A percentile compares a stretch with the other conserved stretches of the same genome.
Evolutionary conservation across 2,888 invertebrate genomes (phyloP).

Genomic region (Euspilapteryx auroguttella): DNA sequence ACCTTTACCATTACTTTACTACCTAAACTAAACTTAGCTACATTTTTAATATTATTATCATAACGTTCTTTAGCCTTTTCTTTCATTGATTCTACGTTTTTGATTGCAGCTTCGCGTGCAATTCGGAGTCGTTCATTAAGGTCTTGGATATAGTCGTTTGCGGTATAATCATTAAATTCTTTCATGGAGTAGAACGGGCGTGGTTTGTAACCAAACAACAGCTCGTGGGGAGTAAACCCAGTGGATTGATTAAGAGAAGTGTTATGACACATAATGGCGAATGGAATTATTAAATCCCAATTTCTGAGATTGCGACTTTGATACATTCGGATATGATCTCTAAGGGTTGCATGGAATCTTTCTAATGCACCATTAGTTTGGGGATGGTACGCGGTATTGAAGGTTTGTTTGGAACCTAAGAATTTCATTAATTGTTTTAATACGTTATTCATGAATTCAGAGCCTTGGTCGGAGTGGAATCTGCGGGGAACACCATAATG

Average conservation of each 20-base stretch:
- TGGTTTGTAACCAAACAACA: slow-evolving; percentile 16
- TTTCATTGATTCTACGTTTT: slow-evolving; percentile 13
- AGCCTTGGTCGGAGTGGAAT: slow-evolving; percentile 18
- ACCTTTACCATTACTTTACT: no score
- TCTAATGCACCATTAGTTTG: slow-evolving; percentile 16
- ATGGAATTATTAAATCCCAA: no score
- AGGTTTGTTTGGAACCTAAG: slow-evolving; percentile 13
- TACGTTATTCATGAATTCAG: slow-evolving; percentile 14
- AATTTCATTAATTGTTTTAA: slow-evolving; percentile 17
- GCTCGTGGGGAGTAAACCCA: slow-evolving; percentile 14
- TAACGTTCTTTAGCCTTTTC: slow-evolving; percentile 17
- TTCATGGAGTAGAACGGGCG: slow-evolving; percentile 13
- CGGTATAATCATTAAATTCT: slow-evolving; percentile 13
- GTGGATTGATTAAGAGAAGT: slow-evolving; percentile 15
- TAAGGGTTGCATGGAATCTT: slow-evolving; percentile 15
- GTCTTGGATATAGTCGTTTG: slow-evolving; percentile 13
- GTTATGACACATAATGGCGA: no score
- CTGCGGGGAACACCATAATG: slow-evolving; percentile 16
- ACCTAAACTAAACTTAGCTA: slow-evolving; percentile 10
- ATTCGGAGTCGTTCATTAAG: slow-evolving; percentile 14
- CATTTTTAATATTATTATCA: slow-evolving; percentile 13
- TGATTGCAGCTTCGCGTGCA: slow-evolving; percentile 12
- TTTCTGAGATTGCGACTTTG: no score
- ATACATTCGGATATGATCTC: slow-evolving; percentile 16
- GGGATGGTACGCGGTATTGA: slow-evolving; percentile 17